These are phyloP conservation scores for Malurus leucopterus DNA, from an alignment of 2,797 vertebrate species.

Conservation along the genomic window DNA sequence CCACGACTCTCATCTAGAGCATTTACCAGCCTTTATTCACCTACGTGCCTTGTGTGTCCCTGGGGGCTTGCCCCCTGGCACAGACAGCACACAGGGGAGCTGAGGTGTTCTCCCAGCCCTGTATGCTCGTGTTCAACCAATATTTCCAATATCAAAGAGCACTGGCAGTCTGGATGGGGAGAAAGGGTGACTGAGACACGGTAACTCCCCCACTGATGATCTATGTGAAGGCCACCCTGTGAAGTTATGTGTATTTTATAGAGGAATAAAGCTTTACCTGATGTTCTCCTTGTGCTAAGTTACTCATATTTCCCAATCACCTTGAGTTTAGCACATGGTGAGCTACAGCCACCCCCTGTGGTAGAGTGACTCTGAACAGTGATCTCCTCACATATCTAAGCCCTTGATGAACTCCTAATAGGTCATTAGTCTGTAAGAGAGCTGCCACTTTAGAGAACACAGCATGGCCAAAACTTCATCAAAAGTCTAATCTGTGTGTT, in stretches of 20 bases:
- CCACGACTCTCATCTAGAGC: not conserved
- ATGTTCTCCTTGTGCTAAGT: not conserved
- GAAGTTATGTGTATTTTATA: not conserved
- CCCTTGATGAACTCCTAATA: not conserved
- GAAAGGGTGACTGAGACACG: not conserved
- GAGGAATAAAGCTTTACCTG: not conserved
- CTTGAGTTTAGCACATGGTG: not conserved
- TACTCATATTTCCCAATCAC: not conserved
- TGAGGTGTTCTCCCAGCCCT: not conserved
- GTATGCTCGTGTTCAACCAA: not conserved
- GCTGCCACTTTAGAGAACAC: not conserved
- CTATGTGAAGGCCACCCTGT: not conserved
- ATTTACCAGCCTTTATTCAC: not conserved
- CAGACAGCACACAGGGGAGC: not conserved
- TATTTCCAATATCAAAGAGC: not conserved
- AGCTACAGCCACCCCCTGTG: not conserved
- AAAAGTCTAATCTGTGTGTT: not conserved
- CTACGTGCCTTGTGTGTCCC: not conserved
- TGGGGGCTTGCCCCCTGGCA: not conserved
- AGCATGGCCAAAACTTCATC: not conserved
- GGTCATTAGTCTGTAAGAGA: not conserved
- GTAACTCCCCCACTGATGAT: not conserved
- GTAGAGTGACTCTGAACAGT: rapidly evolving
- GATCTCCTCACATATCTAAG: not conserved
- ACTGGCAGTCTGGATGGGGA: not conserved